Conservation (phyloP, 2,888 invertebrate species). For the Choristoneura rosaceana region DNA sequence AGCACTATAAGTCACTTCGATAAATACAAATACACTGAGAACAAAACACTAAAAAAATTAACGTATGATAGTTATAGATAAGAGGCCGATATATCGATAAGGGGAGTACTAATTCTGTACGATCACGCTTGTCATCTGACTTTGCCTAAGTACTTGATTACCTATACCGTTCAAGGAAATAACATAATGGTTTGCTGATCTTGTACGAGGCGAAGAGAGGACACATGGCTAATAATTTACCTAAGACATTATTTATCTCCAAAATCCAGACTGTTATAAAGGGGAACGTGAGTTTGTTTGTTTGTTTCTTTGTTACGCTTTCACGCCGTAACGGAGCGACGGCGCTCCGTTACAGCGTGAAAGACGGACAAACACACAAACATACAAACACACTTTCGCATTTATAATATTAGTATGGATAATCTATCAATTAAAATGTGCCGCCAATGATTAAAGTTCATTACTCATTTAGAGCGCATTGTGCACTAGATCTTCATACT, state of each 20-base stretch:
- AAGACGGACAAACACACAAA: too few relatives aligned
- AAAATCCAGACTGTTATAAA: too few relatives aligned
- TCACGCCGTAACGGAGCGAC: too few relatives aligned
- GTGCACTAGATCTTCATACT: conserved; percentile 29
- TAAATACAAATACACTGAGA: conserved; percentile 22
- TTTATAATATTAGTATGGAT: too few relatives aligned
- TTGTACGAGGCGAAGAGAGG: too few relatives aligned
- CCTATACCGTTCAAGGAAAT: background rate
- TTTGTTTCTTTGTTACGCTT: too few relatives aligned
- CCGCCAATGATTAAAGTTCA: conserved; percentile 4
- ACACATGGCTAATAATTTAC: too few relatives aligned
- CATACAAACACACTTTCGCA: too few relatives aligned
- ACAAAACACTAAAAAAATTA: conserved; percentile 29
- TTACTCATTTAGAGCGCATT: conserved; percentile 23
- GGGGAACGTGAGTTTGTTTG: too few relatives aligned
- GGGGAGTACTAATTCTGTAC: background rate
- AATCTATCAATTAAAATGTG: background rate
- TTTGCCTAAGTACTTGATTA: background rate
- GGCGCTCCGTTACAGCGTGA: too few relatives aligned
- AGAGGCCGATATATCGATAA: conserved; percentile 14
- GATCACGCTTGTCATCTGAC: background rate
- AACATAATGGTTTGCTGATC: background rate
- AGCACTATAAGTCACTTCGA: conserved; percentile 15
- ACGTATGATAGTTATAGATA: conserved; percentile 28
- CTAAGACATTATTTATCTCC: too few relatives aligned